Conservation (phyloP, 2,113 vertebrate species). For the Laticauda colubrina region DNA sequence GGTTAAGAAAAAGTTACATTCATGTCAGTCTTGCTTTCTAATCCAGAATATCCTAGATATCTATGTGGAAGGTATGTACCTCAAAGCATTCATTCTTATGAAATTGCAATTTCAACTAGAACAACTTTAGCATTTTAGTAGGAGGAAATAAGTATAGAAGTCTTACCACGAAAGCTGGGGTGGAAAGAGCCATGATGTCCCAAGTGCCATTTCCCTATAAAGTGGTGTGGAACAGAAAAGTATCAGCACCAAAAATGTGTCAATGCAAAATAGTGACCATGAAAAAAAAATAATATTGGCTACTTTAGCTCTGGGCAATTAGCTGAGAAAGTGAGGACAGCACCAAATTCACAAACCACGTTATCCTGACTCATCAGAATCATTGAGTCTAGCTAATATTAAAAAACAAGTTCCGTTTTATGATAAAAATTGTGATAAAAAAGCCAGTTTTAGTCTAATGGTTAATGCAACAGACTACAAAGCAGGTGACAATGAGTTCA, state of each 20-base stretch:
- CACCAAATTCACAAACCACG: not conserved
- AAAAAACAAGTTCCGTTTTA: not conserved
- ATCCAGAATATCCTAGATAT: not conserved
- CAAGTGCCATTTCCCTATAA: conserved; percentile 93
- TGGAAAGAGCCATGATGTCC: conserved; percentile 83
- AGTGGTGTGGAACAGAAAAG: conserved; percentile 29
- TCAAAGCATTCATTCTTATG: not conserved
- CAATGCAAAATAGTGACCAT: not conserved
- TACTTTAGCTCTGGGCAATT: not conserved
- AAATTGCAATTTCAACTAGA: not conserved
- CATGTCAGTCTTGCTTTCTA: not conserved
- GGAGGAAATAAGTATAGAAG: not conserved
- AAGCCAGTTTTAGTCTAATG: not conserved
- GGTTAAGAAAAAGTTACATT: not conserved
- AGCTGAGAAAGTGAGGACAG: not conserved
- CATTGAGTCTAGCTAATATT: not conserved
- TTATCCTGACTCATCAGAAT: not conserved
- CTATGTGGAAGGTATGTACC: not conserved
- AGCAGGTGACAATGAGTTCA: not conserved
- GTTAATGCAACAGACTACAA: not conserved
- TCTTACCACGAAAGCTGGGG: conserved; percentile 85
- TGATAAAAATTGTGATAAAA: not conserved
- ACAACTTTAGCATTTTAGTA: not conserved
- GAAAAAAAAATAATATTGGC: not conserved
- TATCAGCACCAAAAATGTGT: conserved; percentile 22